Base-by-base conservation (phyloP, 2,888 invertebrate species). In the Lochmaea crataegi region DNA sequence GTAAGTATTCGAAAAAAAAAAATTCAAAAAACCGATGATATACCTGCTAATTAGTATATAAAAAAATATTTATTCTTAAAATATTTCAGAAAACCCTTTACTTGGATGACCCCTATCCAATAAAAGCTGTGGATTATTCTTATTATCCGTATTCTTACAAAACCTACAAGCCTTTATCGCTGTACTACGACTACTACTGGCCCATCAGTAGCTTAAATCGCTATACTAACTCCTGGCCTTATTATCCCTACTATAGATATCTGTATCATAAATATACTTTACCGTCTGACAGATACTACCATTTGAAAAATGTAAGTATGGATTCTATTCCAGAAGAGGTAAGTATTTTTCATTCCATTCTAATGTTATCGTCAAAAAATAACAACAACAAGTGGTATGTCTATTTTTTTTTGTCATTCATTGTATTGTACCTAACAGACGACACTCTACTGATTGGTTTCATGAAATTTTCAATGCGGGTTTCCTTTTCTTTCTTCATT, bases 161-260 rank as follows among this genome's bases (percentile, higher is more conserved):
- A 78, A 75, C 78, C 58, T 82, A 80, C 71, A 78, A 79, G 70
- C 83, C 83, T 51, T 73, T 82, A 22, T 78, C 81, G 12, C 75
- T 79, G 32, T 80, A 81, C 74, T 80, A 82, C 68, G 78, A 82
- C 70, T 82, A 82, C 76, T 83, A 82, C 73, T 80, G 78, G 72
- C 82, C 82, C 38, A 61, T 80, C 32, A 80, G 80, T 74, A 81
- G 80, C 61, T 75, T 82, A 16, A 82, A 81, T 64, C 80, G 80
- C 51, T 82, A 80, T 73, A 72, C 75, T 48, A 77, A 75, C 56
- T 75, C 77, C 65, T 82, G 82, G 80, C 81, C 81, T 9, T 64
- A 70, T 41, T 80, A 80, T 65, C 79, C 80, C 9, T 80, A 80
- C 73, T 78, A 82, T 75, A 80, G 80, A 72, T 81, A 82, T 71